Percentiles rank a stretch among this genome's conserved stretches.
Evolutionary conservation across 2,797 vertebrate genomes (phyloP).

Genomic region (Labeo calbasu): DNA sequence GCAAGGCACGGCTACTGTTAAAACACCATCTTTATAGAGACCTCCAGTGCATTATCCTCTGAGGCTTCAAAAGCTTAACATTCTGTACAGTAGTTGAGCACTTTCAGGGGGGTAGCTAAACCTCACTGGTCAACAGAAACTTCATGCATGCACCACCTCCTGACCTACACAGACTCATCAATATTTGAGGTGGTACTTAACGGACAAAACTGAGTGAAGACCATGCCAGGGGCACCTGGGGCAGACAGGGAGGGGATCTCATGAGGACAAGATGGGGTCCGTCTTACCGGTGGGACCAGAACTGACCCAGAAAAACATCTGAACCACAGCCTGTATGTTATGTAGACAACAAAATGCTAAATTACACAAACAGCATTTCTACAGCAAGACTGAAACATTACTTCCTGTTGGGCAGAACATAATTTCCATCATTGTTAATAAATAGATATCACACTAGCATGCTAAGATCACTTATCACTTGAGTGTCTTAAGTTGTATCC

Average conservation of each 20-base stretch:
- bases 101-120: slow-evolving; percentile 50
- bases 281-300: slow-evolving; percentile 21
- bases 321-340: not conserved
- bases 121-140: slow-evolving; percentile 52
- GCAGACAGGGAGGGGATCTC: slow-evolving; percentile 52
- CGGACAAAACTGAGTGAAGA: slow-evolving; percentile 78
- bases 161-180: slow-evolving; percentile 77
- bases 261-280: slow-evolving; percentile 23
- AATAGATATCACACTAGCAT: not conserved
- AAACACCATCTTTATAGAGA: slow-evolving; percentile 7
- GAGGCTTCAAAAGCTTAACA: slow-evolving; percentile 37
- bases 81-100: slow-evolving; percentile 45
- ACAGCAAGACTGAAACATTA: not conserved
- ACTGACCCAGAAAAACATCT: slow-evolving; percentile 47
- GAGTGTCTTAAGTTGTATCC: not conserved
- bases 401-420: not conserved
- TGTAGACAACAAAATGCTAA: not conserved
- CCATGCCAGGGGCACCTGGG: slow-evolving; percentile 71
- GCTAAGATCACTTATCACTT: not conserved
- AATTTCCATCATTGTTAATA: not conserved
- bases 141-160: slow-evolving; percentile 59
- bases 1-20: not conserved
- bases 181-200: slow-evolving; percentile 83
- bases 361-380: not conserved
- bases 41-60: slow-evolving; percentile 16